Percentiles rank a stretch among this genome's conserved stretches.
Evolutionary conservation across 2,113 vertebrate genomes (phyloP).

Genomic region (Oryzias celebensis): DNA sequence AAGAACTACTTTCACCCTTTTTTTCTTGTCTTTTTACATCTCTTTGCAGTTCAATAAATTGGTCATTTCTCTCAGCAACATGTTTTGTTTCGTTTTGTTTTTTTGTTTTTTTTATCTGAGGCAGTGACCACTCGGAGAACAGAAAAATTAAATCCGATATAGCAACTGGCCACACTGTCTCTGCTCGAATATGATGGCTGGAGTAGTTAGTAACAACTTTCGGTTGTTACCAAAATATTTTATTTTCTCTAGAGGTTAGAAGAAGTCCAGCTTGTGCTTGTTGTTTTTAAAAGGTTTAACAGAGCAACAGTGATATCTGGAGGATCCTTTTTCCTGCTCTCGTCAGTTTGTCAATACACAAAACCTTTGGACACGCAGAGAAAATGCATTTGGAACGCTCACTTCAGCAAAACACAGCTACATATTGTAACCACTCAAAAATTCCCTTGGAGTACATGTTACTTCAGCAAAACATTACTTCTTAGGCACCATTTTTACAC

Average conservation of each 20-base stretch:
- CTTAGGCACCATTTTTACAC: too few relatives aligned
- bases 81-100: too few relatives aligned
- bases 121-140: neutral
- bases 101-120: too few relatives aligned
- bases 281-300: conserved; percentile 23
- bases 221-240: conserved; percentile 48
- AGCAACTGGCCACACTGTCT: neutral
- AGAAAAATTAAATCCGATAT: neutral
- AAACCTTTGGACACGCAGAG: conserved; percentile 9
- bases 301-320: conserved; percentile 22
- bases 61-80: too few relatives aligned
- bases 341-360: conserved; percentile 8
- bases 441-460: neutral
- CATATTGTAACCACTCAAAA: conserved; percentile 5
- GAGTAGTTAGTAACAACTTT: conserved; percentile 41
- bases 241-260: conserved; percentile 27
- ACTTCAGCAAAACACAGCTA: neutral
- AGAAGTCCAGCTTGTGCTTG: conserved; percentile 20
- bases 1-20: too few relatives aligned
- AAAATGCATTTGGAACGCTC: conserved; percentile 5
- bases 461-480: neutral
- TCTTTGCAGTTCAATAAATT: too few relatives aligned
- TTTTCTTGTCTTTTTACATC: too few relatives aligned
- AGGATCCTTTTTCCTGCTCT: conserved; percentile 32
- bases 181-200: conserved; percentile 29